A percentile compares a stretch with the other conserved stretches of the same genome.
phyloP scores from a whole-genome alignment of 2,797 vertebrate species.

The Semaprochilodus insignis region DNA sequence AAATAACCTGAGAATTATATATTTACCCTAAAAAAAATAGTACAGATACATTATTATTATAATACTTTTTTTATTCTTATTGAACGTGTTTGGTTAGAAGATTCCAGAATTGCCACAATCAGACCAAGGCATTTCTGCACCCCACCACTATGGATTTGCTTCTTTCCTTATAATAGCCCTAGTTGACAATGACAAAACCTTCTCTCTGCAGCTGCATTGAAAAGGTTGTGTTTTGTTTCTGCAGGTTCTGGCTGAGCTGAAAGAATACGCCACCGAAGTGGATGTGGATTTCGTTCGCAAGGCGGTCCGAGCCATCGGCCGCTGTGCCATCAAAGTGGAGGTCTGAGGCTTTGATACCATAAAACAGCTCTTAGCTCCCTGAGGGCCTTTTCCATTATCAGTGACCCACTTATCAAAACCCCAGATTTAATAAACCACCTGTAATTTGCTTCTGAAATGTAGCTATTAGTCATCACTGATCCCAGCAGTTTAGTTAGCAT shows the following conservation, averaged over 20 bases:
- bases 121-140: too few species aligned
- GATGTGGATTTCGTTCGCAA: conserved; percentile 98
- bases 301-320: conserved; percentile 94
- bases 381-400: not conserved
- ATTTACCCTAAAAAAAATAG: too few species aligned
- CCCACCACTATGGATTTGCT: too few species aligned
- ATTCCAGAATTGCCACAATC: too few species aligned
- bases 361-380: not conserved
- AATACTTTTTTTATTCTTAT: too few species aligned
- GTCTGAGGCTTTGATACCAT: conserved; percentile 76
- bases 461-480: not conserved
- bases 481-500: not conserved
- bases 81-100: too few species aligned
- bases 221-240: not conserved
- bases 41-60: too few species aligned
- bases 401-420: not conserved
- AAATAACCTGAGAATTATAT: too few species aligned
- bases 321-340: conserved; percentile 99
- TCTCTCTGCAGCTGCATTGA: not conserved
- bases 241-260: conserved; percentile 95
- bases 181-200: not conserved
- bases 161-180: not conserved
- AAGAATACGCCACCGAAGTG: conserved; percentile 97
- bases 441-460: not conserved
- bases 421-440: not conserved